phyloP scores from a whole-genome alignment of 2,797 vertebrate species.

The Rhinogobio ventralis region DNA sequence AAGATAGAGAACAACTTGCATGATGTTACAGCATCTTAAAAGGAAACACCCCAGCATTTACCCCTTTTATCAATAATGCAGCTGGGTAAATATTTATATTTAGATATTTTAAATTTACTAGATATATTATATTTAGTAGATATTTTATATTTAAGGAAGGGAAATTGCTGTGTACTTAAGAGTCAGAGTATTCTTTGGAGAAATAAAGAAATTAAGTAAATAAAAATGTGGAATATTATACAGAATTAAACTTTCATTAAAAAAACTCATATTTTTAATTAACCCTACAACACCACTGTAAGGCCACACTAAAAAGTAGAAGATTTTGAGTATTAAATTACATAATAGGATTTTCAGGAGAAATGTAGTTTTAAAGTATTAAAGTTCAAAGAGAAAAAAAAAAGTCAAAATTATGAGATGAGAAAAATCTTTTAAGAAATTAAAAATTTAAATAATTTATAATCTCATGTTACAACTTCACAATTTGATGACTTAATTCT shows the following conservation, averaged over 20 bases:
- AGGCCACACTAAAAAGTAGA: background rate
- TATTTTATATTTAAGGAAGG: background rate
- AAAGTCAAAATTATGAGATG: background rate
- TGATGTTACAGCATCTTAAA: conserved; percentile 6
- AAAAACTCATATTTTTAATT: background rate
- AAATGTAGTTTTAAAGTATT: background rate
- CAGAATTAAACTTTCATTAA: background rate
- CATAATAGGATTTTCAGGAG: background rate
- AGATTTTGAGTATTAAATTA: background rate
- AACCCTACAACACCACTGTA: too few relatives aligned
- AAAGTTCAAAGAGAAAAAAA: background rate
- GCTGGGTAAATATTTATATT: background rate
- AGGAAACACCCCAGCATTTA: background rate
- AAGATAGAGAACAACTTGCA: background rate
- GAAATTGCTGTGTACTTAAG: background rate
- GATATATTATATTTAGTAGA: background rate
- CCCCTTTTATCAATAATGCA: background rate
- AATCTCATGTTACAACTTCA: background rate
- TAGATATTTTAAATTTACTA: background rate
- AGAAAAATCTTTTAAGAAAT: background rate
- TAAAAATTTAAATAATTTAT: background rate
- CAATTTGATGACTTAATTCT: background rate
- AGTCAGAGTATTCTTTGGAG: background rate
- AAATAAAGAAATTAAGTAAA: background rate
- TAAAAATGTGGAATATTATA: background rate